These are phyloP conservation scores for Tetrao urogallus DNA, from an alignment of 2,113 vertebrate species.

Conservation along the genomic window DNA sequence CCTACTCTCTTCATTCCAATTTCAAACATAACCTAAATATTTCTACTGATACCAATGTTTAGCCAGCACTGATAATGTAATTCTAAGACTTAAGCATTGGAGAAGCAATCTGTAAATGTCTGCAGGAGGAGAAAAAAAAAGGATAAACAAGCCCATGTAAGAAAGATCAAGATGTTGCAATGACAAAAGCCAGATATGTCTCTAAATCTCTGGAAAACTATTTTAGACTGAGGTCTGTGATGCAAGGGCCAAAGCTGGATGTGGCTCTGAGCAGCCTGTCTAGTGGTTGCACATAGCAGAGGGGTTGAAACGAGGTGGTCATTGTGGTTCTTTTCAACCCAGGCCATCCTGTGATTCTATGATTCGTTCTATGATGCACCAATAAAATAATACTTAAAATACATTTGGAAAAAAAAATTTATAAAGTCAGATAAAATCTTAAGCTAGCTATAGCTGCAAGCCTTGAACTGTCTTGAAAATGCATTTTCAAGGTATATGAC, in stretches of 20 bases:
- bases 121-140: background rate
- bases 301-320: too few species aligned
- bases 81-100: background rate
- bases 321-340: too few species aligned
- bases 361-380: background rate
- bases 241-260: too few species aligned
- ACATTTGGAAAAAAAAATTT: background rate
- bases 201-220: background rate
- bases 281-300: too few species aligned
- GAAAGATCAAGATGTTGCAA: background rate
- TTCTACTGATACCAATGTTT: background rate
- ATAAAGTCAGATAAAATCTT: background rate
- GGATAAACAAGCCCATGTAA: background rate
- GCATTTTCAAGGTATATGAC: background rate
- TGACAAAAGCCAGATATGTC: background rate
- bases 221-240: background rate
- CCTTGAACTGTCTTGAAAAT: background rate
- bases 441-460: background rate
- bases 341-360: too few species aligned
- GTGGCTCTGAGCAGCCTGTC: too few species aligned
- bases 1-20: background rate
- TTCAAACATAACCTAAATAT: background rate
- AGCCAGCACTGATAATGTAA: background rate
- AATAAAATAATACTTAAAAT: background rate
- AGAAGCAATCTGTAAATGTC: background rate